Conservation (phyloP, 1,140 invertebrate genomes). For the Drosophila santomea region DNA sequence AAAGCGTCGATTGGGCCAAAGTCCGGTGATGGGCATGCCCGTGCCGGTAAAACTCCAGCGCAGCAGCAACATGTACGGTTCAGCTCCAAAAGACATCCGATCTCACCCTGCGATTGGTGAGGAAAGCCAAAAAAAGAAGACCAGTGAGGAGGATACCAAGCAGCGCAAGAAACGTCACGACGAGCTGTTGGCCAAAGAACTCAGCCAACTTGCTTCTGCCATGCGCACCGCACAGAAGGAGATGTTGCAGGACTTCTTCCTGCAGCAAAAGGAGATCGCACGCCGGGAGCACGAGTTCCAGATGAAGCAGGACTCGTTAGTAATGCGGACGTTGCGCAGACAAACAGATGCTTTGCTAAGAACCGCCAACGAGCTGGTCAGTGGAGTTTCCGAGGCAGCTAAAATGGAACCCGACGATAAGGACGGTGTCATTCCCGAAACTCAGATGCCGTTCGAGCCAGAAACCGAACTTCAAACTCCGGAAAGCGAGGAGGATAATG, state of each 20-base stretch:
- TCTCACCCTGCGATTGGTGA: not conserved
- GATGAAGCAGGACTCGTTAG: slow-evolving; percentile 62
- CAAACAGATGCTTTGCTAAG: slow-evolving; percentile 62
- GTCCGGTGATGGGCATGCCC: slow-evolving; percentile 9
- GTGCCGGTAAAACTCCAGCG: slow-evolving; percentile 70
- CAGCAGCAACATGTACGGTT: slow-evolving; percentile 34
- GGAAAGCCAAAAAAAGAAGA: slow-evolving; percentile 17
- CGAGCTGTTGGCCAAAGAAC: slow-evolving; percentile 57
- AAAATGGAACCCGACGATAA: slow-evolving; percentile 4
- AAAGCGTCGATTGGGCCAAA: slow-evolving; percentile 51
- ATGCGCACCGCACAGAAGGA: slow-evolving; percentile 66
- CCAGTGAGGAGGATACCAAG: slow-evolving; percentile 31
- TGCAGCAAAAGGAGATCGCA: slow-evolving; percentile 68
- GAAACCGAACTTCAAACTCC: slow-evolving; percentile 6
- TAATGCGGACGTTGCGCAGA: slow-evolving; percentile 67
- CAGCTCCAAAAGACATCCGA: not conserved
- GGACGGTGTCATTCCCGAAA: slow-evolving; percentile 10
- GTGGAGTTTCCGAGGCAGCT: not conserved
- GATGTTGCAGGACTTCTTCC: slow-evolving; percentile 71
- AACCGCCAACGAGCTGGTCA: slow-evolving; percentile 49
- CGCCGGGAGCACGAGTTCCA: slow-evolving; percentile 77
- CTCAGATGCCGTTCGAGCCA: slow-evolving; percentile 25
- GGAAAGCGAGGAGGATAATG: slow-evolving; percentile 4
- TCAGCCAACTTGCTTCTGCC: slow-evolving; percentile 58
- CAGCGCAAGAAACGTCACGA: slow-evolving; percentile 46